A percentile compares a stretch with the other conserved stretches of the same genome.
These are phyloP conservation scores for Leptocoma aspasia DNA, from an alignment of 2,113 vertebrate species.

Conservation along the genomic window DNA sequence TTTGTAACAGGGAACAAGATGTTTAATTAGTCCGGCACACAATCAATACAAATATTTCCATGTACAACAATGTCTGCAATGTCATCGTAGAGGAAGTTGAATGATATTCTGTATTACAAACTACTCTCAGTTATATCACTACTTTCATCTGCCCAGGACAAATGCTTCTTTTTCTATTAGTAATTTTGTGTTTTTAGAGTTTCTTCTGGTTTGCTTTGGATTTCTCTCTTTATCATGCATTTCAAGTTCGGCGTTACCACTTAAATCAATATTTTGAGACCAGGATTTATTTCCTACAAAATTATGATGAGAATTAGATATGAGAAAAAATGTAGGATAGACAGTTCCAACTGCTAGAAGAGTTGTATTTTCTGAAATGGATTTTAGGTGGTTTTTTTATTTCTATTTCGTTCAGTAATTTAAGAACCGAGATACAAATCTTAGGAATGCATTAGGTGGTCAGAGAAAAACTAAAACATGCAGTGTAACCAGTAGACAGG, in stretches of 20 bases:
- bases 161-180: constrained; percentile 5
- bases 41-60: not conserved
- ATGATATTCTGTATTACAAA: constrained; percentile 9
- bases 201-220: not conserved
- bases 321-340: constrained; percentile 2
- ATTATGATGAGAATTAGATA: constrained; percentile 4
- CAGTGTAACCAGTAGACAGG: not conserved
- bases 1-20: not conserved
- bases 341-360: not conserved
- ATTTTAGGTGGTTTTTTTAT: not conserved
- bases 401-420: constrained; percentile 33
- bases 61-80: not conserved
- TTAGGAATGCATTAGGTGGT: constrained; percentile 20
- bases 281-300: constrained; percentile 48
- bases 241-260: constrained; percentile 38
- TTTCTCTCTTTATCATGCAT: not conserved
- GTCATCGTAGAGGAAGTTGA: not conserved
- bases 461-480: not conserved
- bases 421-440: constrained; percentile 42
- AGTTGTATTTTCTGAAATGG: constrained; percentile 42
- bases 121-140: constrained; percentile 6
- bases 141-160: not conserved
- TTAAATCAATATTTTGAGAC: constrained; percentile 30
- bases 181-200: not conserved
- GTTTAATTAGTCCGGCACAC: not conserved